Percentiles rank a stretch among this genome's conserved stretches.
Evolutionary conservation across 2,113 vertebrate genomes (phyloP).

Genomic region (Heliornis fulica): DNA sequence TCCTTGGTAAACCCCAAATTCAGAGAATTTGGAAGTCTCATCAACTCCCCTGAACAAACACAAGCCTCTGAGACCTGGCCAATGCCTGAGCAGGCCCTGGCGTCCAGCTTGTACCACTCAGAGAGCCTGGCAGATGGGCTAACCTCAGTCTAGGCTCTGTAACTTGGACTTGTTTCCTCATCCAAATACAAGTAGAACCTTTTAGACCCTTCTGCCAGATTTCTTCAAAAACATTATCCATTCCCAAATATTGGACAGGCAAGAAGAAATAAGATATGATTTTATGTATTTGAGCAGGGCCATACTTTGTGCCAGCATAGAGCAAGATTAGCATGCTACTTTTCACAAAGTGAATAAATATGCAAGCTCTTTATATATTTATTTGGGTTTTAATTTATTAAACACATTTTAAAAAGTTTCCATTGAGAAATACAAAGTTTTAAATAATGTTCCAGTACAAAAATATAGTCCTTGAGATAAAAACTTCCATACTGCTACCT

Average conservation of each 20-base stretch:
- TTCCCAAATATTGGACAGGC: neutral
- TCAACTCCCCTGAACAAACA: neutral
- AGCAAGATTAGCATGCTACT: neutral
- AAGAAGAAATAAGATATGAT: neutral
- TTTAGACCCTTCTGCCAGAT: neutral
- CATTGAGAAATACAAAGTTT: conserved; percentile 10
- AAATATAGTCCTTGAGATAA: neutral
- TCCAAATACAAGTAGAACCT: neutral
- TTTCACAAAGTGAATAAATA: neutral
- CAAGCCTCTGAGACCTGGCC: neutral
- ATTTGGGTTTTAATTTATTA: neutral
- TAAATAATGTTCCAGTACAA: conserved; percentile 20
- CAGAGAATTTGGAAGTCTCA: neutral
- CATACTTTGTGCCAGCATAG: neutral
- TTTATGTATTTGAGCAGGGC: neutral
- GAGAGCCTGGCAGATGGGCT: neutral
- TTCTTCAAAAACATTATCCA: neutral
- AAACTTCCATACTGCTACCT: neutral
- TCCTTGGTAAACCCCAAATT: neutral
- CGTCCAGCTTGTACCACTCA: neutral
- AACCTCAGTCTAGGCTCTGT: fast-evolving
- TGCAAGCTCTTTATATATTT: neutral
- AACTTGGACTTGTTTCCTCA: neutral
- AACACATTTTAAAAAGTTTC: neutral
- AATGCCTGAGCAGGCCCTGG: neutral